Evolutionary conservation across 1,140 invertebrate genomes (phyloP), one percentile per base, ranked within the genome.

Genomic region (Phymorhynchus buccinoides): DNA sequence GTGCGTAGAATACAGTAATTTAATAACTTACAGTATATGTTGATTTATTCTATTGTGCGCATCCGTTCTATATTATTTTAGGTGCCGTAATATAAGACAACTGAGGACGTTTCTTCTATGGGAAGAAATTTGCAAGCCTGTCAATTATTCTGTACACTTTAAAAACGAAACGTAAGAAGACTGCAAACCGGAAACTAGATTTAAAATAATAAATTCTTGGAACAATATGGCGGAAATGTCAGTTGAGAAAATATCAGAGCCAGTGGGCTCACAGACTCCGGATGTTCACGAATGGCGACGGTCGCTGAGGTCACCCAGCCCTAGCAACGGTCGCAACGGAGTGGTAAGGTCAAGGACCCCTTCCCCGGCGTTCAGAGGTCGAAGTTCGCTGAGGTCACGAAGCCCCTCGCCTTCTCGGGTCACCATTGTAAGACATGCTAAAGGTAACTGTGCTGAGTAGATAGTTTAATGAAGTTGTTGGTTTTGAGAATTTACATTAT

Each of bases 281-380:
- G 89, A 89, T 82, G 89, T 91, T 68, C 80, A 90, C 77, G 87
- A 90, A 79, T 92, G 91, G 91, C 89, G 88, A 52, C 87, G 86
- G 66, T 86, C 88, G 52, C 83, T 91, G 52, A 84, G 91, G 62
- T 89, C 89, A 16, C 85, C 87, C 56, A 90, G 88, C 86, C 90
- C 88, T 1, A n/a, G 39, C 48, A 82, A 68, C 6, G 56, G n/a
- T 1, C 56, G 66, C n/a, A 42, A 48, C 16, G 66, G 39, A 35
- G 30, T 39, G 30, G 48, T 42, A 18, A 85, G 90, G 79, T 90
- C 89, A 86, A 86, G 87, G 79, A 88, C 86, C 82, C 88, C 89
- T 66, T 91, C 90, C 35, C 90, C 89, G 73, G 83, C 87, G 83
- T 62, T 6, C 7, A 71, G 85, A 79, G 83, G 85, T 32, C 87